Evolutionary conservation across 2,113 vertebrate genomes (phyloP).

Genomic region (Laticauda colubrina): DNA sequence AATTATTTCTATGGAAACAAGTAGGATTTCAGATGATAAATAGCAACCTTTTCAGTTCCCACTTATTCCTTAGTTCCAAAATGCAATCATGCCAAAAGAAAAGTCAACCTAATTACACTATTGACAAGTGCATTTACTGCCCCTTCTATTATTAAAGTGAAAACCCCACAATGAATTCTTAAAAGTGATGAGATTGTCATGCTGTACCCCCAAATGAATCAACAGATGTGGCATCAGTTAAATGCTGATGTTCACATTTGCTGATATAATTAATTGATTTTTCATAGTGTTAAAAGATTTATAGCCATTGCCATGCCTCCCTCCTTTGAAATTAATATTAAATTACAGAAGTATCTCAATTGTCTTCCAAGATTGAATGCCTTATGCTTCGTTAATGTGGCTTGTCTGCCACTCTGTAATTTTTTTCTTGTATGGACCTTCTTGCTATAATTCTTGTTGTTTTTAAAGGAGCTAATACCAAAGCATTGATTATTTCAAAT

Average conservation of each 20-base stretch:
- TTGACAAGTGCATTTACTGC: neutral
- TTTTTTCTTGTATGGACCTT: neutral
- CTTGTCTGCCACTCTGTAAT: neutral
- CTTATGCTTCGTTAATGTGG: neutral
- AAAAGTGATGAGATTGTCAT: neutral
- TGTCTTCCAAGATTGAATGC: neutral
- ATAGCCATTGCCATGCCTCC: neutral
- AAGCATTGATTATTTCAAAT: fast-evolving
- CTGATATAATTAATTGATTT: neutral
- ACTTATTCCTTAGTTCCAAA: neutral
- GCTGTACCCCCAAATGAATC: fast-evolving
- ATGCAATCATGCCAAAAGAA: neutral
- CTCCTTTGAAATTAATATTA: fast-evolving
- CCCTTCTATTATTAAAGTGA: neutral
- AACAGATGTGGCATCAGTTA: neutral
- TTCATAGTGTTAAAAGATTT: fast-evolving
- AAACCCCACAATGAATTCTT: neutral
- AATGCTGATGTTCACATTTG: neutral
- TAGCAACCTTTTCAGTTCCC: neutral
- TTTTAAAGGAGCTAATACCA: neutral
- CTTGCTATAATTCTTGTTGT: fast-evolving
- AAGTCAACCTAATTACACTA: neutral
- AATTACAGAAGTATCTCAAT: slow-evolving; percentile 23
- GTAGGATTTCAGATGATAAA: neutral
- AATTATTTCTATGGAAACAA: neutral